Evolutionary conservation across 2,888 invertebrate species (phyloP).

Genomic region (Troides helena): DNA sequence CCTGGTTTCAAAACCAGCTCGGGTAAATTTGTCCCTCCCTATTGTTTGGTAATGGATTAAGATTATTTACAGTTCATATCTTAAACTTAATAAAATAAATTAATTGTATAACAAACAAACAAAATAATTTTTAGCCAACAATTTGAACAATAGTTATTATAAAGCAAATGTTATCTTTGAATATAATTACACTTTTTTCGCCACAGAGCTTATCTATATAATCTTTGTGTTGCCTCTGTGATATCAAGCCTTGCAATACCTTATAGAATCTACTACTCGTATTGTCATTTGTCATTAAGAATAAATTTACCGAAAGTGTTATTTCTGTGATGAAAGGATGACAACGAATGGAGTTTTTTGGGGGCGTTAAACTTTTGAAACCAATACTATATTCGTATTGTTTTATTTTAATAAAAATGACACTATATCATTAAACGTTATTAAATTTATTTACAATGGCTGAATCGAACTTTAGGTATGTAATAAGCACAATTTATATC

Average conservation of each 20-base stretch:
- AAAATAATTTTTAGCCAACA: too few species aligned
- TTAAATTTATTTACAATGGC: slow-evolving; percentile 53
- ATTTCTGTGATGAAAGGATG: slow-evolving; percentile 52
- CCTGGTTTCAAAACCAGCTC: too few species aligned
- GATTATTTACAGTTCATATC: too few species aligned
- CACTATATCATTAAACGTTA: slow-evolving; percentile 23
- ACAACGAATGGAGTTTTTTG: slow-evolving; percentile 43
- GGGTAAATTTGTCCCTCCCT: too few species aligned
- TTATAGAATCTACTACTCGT: neutral
- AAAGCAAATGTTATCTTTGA: too few species aligned
- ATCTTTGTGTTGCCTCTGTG: neutral
- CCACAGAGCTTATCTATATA: neutral
- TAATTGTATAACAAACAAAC: too few species aligned
- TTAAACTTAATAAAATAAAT: too few species aligned
- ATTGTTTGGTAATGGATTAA: too few species aligned
- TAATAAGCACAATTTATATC: slow-evolving; percentile 9
- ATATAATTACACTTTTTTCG: neutral
- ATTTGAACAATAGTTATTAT: too few species aligned
- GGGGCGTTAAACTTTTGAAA: slow-evolving; percentile 44
- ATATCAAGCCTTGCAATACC: neutral
- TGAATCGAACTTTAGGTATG: slow-evolving; percentile 70
- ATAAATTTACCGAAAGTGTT: slow-evolving; percentile 23
- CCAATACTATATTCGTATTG: neutral
- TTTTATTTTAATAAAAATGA: slow-evolving; percentile 17
- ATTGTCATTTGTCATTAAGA: slow-evolving; percentile 6